Conservation (phyloP, 2,113 vertebrate genomes). For the Alexandromys fortis region DNA sequence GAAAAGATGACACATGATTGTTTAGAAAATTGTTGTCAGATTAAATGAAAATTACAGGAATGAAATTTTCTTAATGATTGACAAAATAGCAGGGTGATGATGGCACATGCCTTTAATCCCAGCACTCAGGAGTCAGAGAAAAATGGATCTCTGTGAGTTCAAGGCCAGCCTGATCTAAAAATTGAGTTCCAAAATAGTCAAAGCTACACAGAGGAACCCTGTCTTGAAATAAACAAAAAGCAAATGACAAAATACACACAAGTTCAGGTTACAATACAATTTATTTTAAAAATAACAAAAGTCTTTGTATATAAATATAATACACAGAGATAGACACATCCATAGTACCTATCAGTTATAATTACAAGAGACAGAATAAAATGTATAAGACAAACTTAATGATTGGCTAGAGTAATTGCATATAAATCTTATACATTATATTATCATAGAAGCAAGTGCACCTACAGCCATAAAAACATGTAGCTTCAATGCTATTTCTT, state of each 20-base stretch:
- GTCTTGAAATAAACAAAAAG: no score
- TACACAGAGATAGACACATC: not conserved
- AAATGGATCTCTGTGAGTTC: no score
- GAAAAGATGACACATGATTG: no score
- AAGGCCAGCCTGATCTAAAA: no score
- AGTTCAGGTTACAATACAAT: not conserved
- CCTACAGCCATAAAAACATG: not conserved
- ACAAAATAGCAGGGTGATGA: no score
- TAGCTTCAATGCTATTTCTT: not conserved
- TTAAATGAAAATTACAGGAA: no score
- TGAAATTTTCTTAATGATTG: no score
- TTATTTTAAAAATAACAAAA: not conserved
- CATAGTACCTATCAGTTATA: not conserved
- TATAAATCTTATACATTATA: not conserved
- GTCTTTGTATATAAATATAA: not conserved
- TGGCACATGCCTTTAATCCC: no score
- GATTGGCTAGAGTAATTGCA: not conserved
- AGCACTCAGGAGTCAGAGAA: no score
- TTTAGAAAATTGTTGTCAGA: no score
- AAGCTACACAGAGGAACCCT: no score
- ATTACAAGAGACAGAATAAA: not conserved
- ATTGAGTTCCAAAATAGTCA: no score
- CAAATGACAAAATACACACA: not conserved
- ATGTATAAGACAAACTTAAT: not conserved
- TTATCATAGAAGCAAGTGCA: not conserved